Base-by-base conservation (phyloP, 2,113 vertebrate species). In the Pipra filicauda region DNA sequence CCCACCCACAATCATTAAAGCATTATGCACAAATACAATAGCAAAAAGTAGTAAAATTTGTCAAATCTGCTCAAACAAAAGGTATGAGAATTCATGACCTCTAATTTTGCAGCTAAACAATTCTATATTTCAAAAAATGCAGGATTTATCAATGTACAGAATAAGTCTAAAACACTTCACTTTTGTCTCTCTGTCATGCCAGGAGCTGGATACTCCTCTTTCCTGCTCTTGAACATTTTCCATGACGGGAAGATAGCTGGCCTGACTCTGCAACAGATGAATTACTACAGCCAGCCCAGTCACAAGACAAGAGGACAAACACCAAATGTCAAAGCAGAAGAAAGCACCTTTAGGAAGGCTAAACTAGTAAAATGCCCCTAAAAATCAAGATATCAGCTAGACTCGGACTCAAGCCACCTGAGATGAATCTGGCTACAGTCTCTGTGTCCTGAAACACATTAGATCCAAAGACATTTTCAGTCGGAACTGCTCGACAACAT, bases 241-340 rank as follows among this genome's bases (percentile, higher is more conserved):
- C 57, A 43, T 0, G 0, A 31, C 19, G 35, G 8, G 35, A 88
- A 75, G 20, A 2, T 6, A 70, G 41, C 31, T 41, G 62, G 43
- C 31, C 23, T 4, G 10, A 49, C 12, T 16, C 44, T 65, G 62
- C 33, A 39, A 31, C 8, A 23, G 35, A 52, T 15, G 6, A 55
- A 18, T 7, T 67, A 30, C 31, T 14, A 22, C 7, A 88, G 51
- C 20, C 78, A 71, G n/a, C 30, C 44, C 44, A 39, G 35, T 18
- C 2, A 0, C 18, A 80, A 14, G 22, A 30, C 30, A 28, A 30
- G 28, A 59, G 27, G 6, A 83, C 33, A 73, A 59, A 67, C 6
- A 87, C 6, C 26, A 77, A 61, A 37, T 3, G 15, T 24, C 55
- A 70, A 26, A 55, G 26, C 15, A 87, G n/a, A 49, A 79, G 17